Evolutionary conservation across 2,797 vertebrate species (phyloP).

Genomic region (Amblyraja radiata): DNA sequence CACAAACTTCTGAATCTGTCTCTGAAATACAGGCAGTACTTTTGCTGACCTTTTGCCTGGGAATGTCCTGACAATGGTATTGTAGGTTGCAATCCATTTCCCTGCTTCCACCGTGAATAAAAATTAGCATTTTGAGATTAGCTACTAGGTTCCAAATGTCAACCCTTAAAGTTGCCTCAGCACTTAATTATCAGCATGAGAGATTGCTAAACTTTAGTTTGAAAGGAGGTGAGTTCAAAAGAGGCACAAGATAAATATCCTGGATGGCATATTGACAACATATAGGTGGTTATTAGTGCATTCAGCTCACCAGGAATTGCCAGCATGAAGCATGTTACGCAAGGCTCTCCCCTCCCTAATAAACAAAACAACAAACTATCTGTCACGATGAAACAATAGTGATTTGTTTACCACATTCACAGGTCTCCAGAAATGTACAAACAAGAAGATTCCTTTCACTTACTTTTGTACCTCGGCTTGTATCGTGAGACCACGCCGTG

Average conservation of each 20-base stretch:
- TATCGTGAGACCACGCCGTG: neutral
- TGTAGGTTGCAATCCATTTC: neutral
- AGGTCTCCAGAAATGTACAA: neutral
- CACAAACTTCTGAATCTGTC: neutral
- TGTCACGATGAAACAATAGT: neutral
- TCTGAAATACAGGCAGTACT: neutral
- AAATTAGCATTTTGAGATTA: neutral
- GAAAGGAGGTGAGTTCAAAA: constrained; percentile 10
- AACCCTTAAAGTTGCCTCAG: neutral
- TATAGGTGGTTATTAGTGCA: neutral
- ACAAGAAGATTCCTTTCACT: neutral
- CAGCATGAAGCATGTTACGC: neutral
- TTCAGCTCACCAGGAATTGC: constrained; percentile 1
- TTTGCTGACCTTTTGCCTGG: neutral
- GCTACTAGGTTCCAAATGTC: neutral
- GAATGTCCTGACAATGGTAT: neutral
- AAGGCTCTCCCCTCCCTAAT: neutral
- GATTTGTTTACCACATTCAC: constrained; percentile 17
- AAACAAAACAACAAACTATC: constrained; percentile 11
- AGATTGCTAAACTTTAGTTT: neutral
- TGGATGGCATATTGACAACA: neutral
- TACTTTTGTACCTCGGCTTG: neutral
- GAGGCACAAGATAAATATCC: constrained; percentile 14
- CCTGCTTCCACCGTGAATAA: neutral
- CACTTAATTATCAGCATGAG: constrained; percentile 24